Evolutionary conservation across 2,113 vertebrate species (phyloP).

Genomic region (Rhipidura dahli): DNA sequence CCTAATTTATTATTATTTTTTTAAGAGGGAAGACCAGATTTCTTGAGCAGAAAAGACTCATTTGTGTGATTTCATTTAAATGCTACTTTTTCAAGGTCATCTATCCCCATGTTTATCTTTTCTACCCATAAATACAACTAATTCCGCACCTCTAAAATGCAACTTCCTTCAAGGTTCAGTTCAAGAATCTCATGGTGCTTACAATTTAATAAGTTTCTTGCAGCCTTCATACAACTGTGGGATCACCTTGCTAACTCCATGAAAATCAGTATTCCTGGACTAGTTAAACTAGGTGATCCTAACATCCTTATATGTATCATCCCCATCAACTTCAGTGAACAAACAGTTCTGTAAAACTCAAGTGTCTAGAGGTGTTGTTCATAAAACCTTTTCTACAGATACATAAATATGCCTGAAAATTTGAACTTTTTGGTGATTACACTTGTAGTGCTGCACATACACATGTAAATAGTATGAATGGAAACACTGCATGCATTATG

Average conservation of each 20-base stretch:
- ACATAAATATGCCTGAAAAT: neutral
- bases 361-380: neutral
- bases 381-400: neutral
- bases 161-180: neutral
- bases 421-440: neutral
- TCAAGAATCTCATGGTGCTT: neutral
- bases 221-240: neutral
- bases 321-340: neutral
- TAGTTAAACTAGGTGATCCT: neutral
- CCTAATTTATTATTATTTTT: neutral
- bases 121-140: neutral
- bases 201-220: neutral
- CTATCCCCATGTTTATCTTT: neutral
- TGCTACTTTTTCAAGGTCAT: neutral
- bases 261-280: neutral
- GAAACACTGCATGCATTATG: neutral
- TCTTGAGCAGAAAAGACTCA: neutral
- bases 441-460: neutral
- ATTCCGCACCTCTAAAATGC: neutral
- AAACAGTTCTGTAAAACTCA: neutral
- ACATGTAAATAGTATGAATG: neutral
- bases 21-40: neutral
- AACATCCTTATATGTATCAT: neutral
- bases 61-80: conserved; percentile 35
- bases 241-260: neutral